Evolutionary conservation across 2,113 vertebrate genomes (phyloP).

Genomic region (Eulemur macaco): DNA sequence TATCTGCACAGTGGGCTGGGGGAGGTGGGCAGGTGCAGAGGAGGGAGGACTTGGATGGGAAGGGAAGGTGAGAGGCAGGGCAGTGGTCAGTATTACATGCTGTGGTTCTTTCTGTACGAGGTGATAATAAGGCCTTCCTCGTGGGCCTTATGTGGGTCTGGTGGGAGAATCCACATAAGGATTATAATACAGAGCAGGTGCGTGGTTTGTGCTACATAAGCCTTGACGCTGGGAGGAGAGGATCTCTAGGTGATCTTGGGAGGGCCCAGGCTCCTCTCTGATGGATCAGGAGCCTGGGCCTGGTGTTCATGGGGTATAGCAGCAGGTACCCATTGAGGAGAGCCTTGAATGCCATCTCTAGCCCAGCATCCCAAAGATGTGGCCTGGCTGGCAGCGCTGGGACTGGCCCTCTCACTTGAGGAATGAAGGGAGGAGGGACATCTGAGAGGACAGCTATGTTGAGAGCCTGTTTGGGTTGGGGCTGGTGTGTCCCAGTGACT

Average conservation of each 20-base stretch:
- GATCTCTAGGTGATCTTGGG: background rate
- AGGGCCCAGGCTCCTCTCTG: background rate
- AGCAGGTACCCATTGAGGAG: background rate
- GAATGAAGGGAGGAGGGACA: background rate
- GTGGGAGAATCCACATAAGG: background rate
- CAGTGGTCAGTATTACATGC: background rate
- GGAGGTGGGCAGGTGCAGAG: background rate
- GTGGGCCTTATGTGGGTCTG: background rate
- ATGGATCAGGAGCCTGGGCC: background rate
- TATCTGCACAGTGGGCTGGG: background rate
- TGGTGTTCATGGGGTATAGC: background rate
- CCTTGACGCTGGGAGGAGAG: background rate
- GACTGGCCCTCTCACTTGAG: background rate
- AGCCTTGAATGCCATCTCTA: background rate
- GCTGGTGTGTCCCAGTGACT: background rate
- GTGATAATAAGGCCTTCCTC: background rate
- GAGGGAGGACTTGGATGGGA: background rate
- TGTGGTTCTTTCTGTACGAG: background rate
- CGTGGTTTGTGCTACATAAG: background rate
- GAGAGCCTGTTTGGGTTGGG: background rate
- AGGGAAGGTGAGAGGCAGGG: too few relatives aligned
- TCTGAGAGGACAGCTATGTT: background rate
- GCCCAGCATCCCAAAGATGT: background rate
- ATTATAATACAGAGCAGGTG: too few relatives aligned
- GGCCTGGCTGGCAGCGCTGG: background rate